Conservation (phyloP, 1,140 invertebrate genomes). For the Drosophila varians region DNA sequence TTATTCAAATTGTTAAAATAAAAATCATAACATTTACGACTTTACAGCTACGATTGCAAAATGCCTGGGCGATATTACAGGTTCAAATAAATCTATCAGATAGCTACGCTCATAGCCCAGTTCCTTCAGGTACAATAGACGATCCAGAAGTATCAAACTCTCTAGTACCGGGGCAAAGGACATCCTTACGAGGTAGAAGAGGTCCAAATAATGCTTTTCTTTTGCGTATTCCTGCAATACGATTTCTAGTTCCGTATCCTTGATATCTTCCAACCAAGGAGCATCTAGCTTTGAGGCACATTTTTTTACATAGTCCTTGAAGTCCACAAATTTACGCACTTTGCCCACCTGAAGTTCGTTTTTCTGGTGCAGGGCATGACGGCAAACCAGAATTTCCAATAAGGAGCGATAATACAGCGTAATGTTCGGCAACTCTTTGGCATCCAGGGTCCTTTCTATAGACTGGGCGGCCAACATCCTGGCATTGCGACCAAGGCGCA, state of each 20-base stretch:
- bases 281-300: slow-evolving; percentile 82
- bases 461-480: slow-evolving; percentile 93
- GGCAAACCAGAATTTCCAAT: slow-evolving; percentile 87
- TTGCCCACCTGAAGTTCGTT: slow-evolving; percentile 74
- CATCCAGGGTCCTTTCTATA: slow-evolving; percentile 86
- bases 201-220: slow-evolving; percentile 87
- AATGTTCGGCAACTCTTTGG: slow-evolving; percentile 85
- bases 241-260: slow-evolving; percentile 83
- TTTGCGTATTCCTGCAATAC: slow-evolving; percentile 84
- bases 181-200: slow-evolving; percentile 93
- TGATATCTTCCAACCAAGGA: slow-evolving; percentile 46
- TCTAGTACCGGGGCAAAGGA: slow-evolving; percentile 93
- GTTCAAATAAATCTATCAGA: slow-evolving; percentile 90
- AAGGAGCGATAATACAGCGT: slow-evolving; percentile 89
- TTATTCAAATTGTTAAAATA: not conserved
- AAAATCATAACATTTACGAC: not conserved
- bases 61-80: slow-evolving; percentile 90
- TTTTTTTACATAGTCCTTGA: slow-evolving; percentile 87
- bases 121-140: slow-evolving; percentile 91
- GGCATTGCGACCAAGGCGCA: slow-evolving; percentile 89
- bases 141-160: slow-evolving; percentile 92
- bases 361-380: slow-evolving; percentile 64
- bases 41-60: slow-evolving; percentile 87
- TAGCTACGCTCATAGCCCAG: slow-evolving; percentile 86
- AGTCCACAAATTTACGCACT: slow-evolving; percentile 85